Evolutionary conservation across 2,888 invertebrate species (phyloP).

Genomic region (Leptinotarsa peninsularis): DNA sequence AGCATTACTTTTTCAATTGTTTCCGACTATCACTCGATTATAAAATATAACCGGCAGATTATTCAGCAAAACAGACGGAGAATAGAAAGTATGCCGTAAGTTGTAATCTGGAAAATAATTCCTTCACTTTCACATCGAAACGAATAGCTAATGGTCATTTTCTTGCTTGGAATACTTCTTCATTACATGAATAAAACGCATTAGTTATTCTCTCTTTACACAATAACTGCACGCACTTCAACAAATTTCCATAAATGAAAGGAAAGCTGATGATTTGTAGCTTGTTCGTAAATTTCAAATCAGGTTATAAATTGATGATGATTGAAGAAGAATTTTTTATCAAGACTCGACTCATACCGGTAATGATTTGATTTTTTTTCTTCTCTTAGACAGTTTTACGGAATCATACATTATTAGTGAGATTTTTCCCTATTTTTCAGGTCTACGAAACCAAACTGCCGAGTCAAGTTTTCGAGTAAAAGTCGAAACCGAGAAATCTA

Average conservation of each 20-base stretch:
- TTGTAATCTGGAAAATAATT: slow-evolving; percentile 43
- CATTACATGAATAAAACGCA: slow-evolving; percentile 43
- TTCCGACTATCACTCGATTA: background rate
- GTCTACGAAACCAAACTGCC: no score
- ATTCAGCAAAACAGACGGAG: slow-evolving; percentile 39
- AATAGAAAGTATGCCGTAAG: slow-evolving; percentile 44
- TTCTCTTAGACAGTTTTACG: no score
- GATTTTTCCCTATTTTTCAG: no score
- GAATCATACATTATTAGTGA: no score
- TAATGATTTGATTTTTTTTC: no score
- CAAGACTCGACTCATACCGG: no score
- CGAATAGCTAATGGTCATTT: slow-evolving; percentile 43
- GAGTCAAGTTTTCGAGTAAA: no score
- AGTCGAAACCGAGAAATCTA: no score
- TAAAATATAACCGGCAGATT: background rate
- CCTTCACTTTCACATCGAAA: slow-evolving; percentile 44
- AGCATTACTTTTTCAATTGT: background rate
- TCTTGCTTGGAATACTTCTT: slow-evolving; percentile 41
- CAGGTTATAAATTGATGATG: no score
- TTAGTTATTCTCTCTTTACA: slow-evolving; percentile 36
- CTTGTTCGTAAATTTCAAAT: background rate
- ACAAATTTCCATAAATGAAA: slow-evolving; percentile 7
- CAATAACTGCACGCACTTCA: slow-evolving; percentile 36
- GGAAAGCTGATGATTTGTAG: background rate
- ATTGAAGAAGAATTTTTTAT: no score